Base-by-base conservation (phyloP, 2,113 vertebrate genomes). In the Polypterus senegalus region DNA sequence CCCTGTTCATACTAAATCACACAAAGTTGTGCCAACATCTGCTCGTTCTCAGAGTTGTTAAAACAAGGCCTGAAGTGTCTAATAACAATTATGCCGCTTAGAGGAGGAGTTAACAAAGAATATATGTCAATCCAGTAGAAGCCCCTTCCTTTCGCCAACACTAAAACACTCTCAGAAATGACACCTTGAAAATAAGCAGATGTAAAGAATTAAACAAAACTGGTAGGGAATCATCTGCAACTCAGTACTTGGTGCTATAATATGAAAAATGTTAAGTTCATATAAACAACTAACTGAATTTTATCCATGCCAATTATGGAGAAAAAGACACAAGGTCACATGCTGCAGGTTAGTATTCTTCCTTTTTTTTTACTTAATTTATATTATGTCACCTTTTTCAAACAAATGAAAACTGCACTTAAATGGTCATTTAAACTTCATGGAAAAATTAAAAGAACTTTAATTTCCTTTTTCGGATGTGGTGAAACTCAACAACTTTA, bases 151-250 rank as follows among this genome's bases (percentile, higher is more conserved):
- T 79, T 80, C 79, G 83, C 83, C 77, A 82, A 77, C 69, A 76
- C 79, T 67, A 79, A 83, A 85, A 82, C 73, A 73, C 79, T 80
- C 81, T 70, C 81, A 71, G 70, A 54, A 62, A 74, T 93, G 95
- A 93, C 91, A 94, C 87, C 77, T 89, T 97, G 93, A 98, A 92
- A 93, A 91, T 95, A 92, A 91, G 92, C 95, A 98, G 95, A 92
- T 87, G 86, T 90, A 83, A 86, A 88, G 80, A 90, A 94, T 93
- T 94, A 93, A 97, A 97, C 94, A 93, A 93, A 95, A 90, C 89
- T 81, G 88, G 83, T 83, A 78, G 79, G 84, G 87, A 86, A 90
- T 88, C 84, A 88, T 91, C 87, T 84, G 89, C 85, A 85, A 87
- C 78, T 71, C 75, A 73, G 83, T 80, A 83, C 90, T 90, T 91